Evolutionary conservation across 2,888 invertebrate genomes (phyloP).

Genomic region (Andrena marginata): DNA sequence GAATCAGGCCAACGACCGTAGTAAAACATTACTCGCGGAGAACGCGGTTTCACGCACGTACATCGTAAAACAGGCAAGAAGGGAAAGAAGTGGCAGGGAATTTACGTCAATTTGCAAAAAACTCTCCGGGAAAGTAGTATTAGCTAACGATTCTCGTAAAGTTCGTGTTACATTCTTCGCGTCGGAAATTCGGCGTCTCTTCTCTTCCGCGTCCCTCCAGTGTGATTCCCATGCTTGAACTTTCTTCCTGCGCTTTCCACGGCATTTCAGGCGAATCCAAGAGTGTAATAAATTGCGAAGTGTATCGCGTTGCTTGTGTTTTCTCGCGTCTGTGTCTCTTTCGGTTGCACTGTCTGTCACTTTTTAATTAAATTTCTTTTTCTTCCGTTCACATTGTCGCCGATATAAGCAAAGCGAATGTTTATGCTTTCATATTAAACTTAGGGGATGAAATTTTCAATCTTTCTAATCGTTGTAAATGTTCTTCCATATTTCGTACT

Average conservation of each 20-base stretch:
- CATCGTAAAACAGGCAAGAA: constrained; percentile 47
- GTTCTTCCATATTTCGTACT: too few relatives aligned
- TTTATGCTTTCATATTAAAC: too few relatives aligned
- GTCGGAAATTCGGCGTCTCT: constrained; percentile 7
- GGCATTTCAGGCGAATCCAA: not conserved
- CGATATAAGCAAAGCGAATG: too few relatives aligned
- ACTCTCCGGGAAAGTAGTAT: constrained; percentile 69
- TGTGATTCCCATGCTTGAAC: constrained; percentile 10
- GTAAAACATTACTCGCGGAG: constrained; percentile 63
- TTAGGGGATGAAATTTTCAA: too few relatives aligned
- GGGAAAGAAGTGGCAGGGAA: constrained; percentile 43
- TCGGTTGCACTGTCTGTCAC: too few relatives aligned
- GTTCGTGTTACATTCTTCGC: constrained; percentile 33
- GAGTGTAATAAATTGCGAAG: too few relatives aligned
- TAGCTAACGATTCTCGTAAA: constrained; percentile 78
- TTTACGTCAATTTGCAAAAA: constrained; percentile 78
- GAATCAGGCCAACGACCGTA: constrained; percentile 61
- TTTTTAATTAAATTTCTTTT: too few relatives aligned
- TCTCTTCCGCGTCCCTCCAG: not conserved
- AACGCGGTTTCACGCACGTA: constrained; percentile 64
- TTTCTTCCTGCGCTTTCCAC: not conserved
- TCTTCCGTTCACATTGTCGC: too few relatives aligned
- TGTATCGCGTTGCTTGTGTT: too few relatives aligned
- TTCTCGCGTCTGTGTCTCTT: too few relatives aligned
- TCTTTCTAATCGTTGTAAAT: too few relatives aligned